Base-by-base conservation (phyloP, 2,113 vertebrate genomes). In the Todiramphus saurophagus region DNA sequence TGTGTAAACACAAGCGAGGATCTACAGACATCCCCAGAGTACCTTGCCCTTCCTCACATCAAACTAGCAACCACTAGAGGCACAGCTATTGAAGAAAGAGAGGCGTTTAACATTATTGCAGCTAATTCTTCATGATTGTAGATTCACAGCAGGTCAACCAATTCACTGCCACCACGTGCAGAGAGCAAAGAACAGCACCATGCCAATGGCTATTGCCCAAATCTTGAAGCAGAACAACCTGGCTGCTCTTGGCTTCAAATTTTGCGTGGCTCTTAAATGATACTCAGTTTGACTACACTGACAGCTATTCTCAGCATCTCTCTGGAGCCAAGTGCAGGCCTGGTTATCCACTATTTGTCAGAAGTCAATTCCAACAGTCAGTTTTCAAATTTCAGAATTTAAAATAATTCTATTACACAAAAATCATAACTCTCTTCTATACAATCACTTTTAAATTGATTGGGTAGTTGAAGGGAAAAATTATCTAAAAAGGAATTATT, bases 131-230 rank as follows among this genome's bases (percentile, higher is more conserved):
- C 51, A 11, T 8, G 7, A 15, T 56, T 18, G 6, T 12, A n/a
- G 8, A 4, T 10, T 37, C 72, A 27, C 48, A 48, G 20, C 5
- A 2, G 13, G 35, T 44, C 50, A 44, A 41, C 16, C 3, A 21
- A 30, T 9, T 14, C 10, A 2, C 13, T 37, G 15, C 11, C 30
- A 43, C 30, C 30, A 13, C 1, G 0, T 11, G 23, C 58, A 51
- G 58, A 39, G 11, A 21, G 17, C 11, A 6, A 31, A 28, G 16
- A 67, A 16, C 16, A 56, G 55, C 21, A 11, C 8, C 20, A 15
- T 2, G 9, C 13, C 14, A 14, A 24, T 1, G 11, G 18, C 12
- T 24, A 19, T n/a, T 27, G 27, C 23, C 21, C 4, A 18, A n/a
- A 4, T 39, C 3, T 9, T 1, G 3, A 39, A 31, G 46, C 23